These are phyloP conservation scores for Patella pellucida DNA, from an alignment of 2,888 invertebrate genomes.

Conservation along the genomic window DNA sequence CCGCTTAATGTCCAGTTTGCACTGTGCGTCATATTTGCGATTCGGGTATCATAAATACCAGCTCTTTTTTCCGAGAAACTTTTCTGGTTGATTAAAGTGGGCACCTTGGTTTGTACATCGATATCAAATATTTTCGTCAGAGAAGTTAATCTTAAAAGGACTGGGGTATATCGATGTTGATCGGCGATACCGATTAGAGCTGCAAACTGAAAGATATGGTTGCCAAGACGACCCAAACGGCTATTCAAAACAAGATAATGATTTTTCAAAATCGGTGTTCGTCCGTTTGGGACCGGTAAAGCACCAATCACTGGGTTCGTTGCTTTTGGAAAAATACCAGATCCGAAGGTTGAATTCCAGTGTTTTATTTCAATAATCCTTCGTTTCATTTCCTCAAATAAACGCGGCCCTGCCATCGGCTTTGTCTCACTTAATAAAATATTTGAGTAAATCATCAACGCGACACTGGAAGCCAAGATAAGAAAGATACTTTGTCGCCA, in stretches of 20 bases:
- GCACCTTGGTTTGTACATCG: slow-evolving; percentile 21
- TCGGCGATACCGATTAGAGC: slow-evolving; percentile 42
- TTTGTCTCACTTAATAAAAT: no score
- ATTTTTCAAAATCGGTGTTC: not conserved
- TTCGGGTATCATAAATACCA: slow-evolving; percentile 29
- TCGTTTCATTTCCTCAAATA: no score
- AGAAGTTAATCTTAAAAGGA: slow-evolving; percentile 27
- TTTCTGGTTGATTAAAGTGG: slow-evolving; percentile 20
- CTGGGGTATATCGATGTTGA: slow-evolving; percentile 40
- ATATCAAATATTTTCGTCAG: slow-evolving; percentile 38
- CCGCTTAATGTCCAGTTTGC: slow-evolving; percentile 47
- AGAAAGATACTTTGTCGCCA: no score
- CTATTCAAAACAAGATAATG: not conserved
- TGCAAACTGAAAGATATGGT: slow-evolving; percentile 50
- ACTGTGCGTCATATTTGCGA: slow-evolving; percentile 29
- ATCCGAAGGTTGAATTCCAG: no score
- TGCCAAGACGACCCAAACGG: slow-evolving; percentile 46
- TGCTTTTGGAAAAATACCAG: no score
- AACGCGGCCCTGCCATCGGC: no score
- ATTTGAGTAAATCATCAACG: no score
- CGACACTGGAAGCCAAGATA: no score
- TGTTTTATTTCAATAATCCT: no score
- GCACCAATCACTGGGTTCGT: no score
- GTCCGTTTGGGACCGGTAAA: no score
- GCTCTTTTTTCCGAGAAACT: slow-evolving; percentile 30